Percentiles rank a stretch among this genome's conserved stretches.
Evolutionary conservation across 2,797 vertebrate genomes (phyloP).

Genomic region (Chaunax sp.): DNA sequence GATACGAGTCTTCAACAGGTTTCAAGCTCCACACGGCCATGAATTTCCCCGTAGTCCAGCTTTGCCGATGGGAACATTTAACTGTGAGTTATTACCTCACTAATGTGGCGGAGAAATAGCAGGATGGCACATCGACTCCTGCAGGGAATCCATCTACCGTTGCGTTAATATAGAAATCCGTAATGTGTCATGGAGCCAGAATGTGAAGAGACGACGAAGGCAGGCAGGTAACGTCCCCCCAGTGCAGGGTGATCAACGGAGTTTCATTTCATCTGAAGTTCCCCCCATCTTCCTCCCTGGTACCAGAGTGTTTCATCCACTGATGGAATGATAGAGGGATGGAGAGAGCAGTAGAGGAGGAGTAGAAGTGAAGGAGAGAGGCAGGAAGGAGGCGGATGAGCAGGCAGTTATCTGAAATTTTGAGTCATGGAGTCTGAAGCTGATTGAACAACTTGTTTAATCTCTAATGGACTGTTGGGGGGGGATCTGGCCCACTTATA

Average conservation of each 20-base stretch:
- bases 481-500: neutral
- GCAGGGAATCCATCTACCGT: conserved; percentile 30
- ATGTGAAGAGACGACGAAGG: conserved; percentile 28
- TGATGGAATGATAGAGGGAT: conserved; percentile 49
- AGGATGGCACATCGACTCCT: neutral
- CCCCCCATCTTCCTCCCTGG: conserved; percentile 12
- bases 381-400: neutral
- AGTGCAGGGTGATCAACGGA: conserved; percentile 46
- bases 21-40: neutral
- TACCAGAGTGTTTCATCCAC: conserved; percentile 31
- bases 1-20: conserved; percentile 25
- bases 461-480: conserved; percentile 59
- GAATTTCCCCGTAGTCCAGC: neutral
- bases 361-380: neutral
- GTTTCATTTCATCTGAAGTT: conserved; percentile 61
- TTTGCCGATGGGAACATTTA: conserved; percentile 18
- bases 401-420: conserved; percentile 40
- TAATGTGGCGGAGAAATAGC: conserved; percentile 26
- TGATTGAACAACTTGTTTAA: conserved; percentile 54
- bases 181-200: conserved; percentile 27
- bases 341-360: neutral
- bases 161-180: conserved; percentile 40
- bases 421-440: conserved; percentile 52
- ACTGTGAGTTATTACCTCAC: conserved; percentile 35
- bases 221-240: neutral